These are phyloP conservation scores for Lophotis ruficrista DNA, from an alignment of 2,113 vertebrate genomes.

Conservation along the genomic window DNA sequence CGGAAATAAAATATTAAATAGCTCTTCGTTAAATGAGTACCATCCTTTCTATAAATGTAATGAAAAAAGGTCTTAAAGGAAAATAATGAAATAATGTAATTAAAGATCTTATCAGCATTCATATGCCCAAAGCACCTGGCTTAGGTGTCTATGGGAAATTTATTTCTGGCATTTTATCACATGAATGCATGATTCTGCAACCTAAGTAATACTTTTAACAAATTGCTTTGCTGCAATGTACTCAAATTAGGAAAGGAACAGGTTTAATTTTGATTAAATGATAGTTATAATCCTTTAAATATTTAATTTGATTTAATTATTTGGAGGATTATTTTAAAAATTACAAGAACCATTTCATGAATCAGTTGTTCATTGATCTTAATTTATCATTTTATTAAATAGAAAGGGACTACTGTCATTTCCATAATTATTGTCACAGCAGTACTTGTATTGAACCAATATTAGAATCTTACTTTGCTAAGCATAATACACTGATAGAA, in stretches of 20 bases:
- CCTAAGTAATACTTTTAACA: not conserved
- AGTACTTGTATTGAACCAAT: not conserved
- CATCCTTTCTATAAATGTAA: not conserved
- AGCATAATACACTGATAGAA: not conserved
- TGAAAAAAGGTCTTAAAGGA: not conserved
- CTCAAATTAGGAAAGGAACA: not conserved
- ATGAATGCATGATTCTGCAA: not conserved
- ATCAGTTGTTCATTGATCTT: not conserved
- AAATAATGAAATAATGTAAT: slow-evolving; percentile 37
- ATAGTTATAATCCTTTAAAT: not conserved
- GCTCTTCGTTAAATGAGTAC: not conserved
- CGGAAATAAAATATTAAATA: not conserved
- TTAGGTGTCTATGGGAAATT: not conserved
- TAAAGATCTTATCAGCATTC: slow-evolving; percentile 12
- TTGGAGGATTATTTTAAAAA: not conserved
- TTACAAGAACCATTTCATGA: not conserved
- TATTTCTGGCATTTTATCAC: not conserved
- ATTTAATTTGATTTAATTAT: not conserved
- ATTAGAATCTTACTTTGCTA: not conserved
- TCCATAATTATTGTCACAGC: not conserved
- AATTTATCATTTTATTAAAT: not conserved
- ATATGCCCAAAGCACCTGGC: not conserved
- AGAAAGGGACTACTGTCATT: not conserved
- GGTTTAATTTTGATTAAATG: not conserved
- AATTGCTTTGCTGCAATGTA: not conserved